These are phyloP conservation scores for Gymnogyps californianus DNA, from an alignment of 2,113 vertebrate species.

Conservation along the genomic window DNA sequence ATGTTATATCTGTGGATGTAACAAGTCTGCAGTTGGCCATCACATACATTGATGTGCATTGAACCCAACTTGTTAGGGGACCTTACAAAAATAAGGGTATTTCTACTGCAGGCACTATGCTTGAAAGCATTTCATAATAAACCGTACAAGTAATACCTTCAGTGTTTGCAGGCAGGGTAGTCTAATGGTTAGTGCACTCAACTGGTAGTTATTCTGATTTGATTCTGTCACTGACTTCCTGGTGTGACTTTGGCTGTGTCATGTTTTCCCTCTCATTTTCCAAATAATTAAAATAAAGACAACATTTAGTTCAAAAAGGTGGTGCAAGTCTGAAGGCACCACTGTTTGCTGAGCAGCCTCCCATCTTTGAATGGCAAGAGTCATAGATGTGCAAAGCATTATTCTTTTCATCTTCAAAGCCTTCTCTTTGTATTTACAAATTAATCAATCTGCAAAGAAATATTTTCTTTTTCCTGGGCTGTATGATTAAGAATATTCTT, in stretches of 20 bases:
- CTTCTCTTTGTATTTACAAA: constrained; percentile 29
- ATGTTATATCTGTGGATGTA: neutral
- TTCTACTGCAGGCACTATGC: neutral
- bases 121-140: neutral
- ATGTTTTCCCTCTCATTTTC: neutral
- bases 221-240: neutral
- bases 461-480: neutral
- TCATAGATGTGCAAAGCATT: neutral
- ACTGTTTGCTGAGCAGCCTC: neutral
- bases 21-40: neutral
- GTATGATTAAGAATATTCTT: neutral
- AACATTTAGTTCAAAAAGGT: neutral
- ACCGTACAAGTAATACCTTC: neutral
- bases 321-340: neutral
- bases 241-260: neutral
- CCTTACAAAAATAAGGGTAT: neutral
- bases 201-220: neutral
- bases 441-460: neutral
- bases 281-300: neutral
- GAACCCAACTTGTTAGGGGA: neutral
- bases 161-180: neutral
- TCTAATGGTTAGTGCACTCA: neutral
- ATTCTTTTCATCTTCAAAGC: constrained; percentile 44
- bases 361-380: neutral
- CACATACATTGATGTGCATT: neutral